Conservation (phyloP, 2,888 invertebrate genomes). For the Muscina levida region DNA sequence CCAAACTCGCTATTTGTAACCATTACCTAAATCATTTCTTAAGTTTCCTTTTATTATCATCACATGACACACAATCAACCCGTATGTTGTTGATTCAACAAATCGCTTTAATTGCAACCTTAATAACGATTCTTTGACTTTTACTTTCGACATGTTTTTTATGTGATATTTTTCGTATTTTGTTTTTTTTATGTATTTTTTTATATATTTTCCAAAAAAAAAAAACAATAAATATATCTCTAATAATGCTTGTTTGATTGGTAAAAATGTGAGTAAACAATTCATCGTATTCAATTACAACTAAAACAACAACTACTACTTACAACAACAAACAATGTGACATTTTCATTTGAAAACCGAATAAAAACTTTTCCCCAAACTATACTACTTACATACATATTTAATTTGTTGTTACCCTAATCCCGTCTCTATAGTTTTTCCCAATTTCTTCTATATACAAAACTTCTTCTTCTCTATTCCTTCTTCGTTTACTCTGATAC, state of each 20-base stretch:
- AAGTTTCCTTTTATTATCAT: too few relatives aligned
- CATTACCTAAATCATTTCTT: too few relatives aligned
- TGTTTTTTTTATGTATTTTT: slow-evolving; percentile 71
- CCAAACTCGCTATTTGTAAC: too few relatives aligned
- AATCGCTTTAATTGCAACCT: slow-evolving; percentile 51
- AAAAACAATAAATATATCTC: slow-evolving; percentile 71
- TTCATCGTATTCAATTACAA: slow-evolving; percentile 25
- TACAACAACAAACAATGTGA: slow-evolving; percentile 44
- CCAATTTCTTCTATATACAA: too few relatives aligned
- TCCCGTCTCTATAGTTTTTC: background rate
- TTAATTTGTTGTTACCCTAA: background rate
- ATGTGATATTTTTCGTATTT: slow-evolving; percentile 68
- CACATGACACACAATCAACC: background rate
- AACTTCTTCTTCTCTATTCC: too few relatives aligned
- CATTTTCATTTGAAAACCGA: slow-evolving; percentile 28
- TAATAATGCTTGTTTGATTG: slow-evolving; percentile 79
- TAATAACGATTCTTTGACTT: slow-evolving; percentile 24
- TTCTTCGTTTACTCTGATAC: too few relatives aligned
- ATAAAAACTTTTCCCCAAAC: slow-evolving; percentile 8
- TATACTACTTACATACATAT: background rate
- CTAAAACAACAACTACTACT: slow-evolving; percentile 33
- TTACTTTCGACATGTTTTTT: slow-evolving; percentile 34
- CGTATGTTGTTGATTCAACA: slow-evolving; percentile 12
- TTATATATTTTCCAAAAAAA: slow-evolving; percentile 58
- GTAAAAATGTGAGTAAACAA: slow-evolving; percentile 78